Base-by-base conservation (phyloP, 2,113 vertebrate species). In the Phainopepla nitens region DNA sequence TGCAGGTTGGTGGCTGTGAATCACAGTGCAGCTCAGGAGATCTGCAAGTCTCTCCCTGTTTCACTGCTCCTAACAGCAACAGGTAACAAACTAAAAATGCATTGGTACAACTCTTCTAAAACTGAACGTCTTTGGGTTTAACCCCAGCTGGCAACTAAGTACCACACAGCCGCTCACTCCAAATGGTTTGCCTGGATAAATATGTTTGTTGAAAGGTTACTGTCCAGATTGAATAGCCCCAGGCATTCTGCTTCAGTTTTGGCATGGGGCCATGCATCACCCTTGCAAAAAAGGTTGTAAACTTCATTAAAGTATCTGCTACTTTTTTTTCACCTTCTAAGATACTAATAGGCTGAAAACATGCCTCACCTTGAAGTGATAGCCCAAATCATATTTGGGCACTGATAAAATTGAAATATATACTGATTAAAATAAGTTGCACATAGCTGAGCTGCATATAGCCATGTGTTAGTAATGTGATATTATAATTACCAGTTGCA, bases 91-190 rank as follows among this genome's bases (percentile, higher is more conserved):
- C 33, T 42, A 25, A 61, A 92, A 79, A 57, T 6, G 9, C 36
- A 49, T 49, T 1, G 4, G 27, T 53, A 10, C n/a, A 36, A 10
- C 25, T n/a, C 56, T 70, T 61, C 25, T 49, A 45, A 70, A 85
- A 27, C 56, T 9, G 12, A 69, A 9, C 39, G 39, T 61, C 39
- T n/a, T 87, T 53, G 45, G 4, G 19, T 87, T 70, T 53, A 53
- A 61, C n/a, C 23, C 29, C 54, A 53, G 45, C 45, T 69, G 45
- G 47, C 22, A 87, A 45, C 18, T 28, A 45, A 61, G 39, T 61
- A 39, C 28, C 41, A 70, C 39, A 28, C 47, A 54, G n/a, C 24
- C 1, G 1, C 28, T 47, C 0, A 0, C 61, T 75, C 28, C 5
- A 65, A 45, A 36, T 25, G 16, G 1, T 53, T 80, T 75, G 39